These are phyloP conservation scores for Chloroceryle inda DNA, from an alignment of 2,797 vertebrate species.

Conservation along the genomic window DNA sequence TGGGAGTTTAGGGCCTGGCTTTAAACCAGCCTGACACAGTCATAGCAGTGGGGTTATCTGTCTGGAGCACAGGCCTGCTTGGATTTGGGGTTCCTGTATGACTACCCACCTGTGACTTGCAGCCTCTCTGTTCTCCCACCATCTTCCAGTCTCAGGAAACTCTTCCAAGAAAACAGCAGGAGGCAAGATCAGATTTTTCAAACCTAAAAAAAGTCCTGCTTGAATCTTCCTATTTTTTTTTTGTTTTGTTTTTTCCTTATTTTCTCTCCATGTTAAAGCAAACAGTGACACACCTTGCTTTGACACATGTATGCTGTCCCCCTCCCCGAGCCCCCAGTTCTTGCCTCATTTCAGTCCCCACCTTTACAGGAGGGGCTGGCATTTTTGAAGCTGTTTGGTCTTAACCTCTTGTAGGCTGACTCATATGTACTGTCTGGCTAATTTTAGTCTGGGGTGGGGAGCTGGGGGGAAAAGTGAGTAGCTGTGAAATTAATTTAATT, in stretches of 20 bases:
- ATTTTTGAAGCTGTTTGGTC: conserved; percentile 1
- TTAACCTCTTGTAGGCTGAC: conserved; percentile 55
- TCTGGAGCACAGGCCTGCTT: neutral
- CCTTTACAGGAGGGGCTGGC: neutral
- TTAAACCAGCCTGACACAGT: neutral
- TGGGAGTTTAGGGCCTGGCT: neutral
- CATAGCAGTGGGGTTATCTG: neutral
- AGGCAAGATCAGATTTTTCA: neutral
- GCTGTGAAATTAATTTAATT: conserved; percentile 72
- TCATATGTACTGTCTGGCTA: conserved; percentile 58
- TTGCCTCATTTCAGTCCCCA: neutral
- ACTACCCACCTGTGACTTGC: conserved; percentile 23
- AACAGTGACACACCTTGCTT: neutral
- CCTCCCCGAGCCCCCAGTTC: neutral
- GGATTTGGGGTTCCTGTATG: neutral
- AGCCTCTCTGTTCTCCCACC: neutral
- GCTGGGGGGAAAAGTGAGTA: conserved; percentile 41
- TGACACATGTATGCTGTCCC: neutral
- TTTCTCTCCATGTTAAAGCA: neutral
- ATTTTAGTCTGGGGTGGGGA: conserved; percentile 66
- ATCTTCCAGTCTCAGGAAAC: neutral
- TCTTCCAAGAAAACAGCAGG: conserved; percentile 10
- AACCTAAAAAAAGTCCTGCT: neutral
- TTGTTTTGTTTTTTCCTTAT: neutral
- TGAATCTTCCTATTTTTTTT: neutral